phyloP scores from a whole-genome alignment of 2,888 invertebrate species.

The Cataglyphis livida region DNA sequence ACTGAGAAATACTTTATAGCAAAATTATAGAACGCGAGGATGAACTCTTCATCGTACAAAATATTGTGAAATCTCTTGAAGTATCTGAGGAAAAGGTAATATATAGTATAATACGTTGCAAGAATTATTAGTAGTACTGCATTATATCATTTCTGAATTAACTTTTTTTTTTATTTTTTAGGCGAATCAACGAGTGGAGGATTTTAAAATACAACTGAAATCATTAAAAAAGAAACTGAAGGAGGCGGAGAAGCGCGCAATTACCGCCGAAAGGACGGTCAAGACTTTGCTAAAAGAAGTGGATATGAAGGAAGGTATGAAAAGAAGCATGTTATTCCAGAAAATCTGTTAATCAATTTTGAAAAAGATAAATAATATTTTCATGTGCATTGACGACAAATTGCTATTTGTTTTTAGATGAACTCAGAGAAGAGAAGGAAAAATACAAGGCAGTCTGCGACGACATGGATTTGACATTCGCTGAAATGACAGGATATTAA shows the following conservation, averaged over 20 bases:
- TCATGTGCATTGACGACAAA: background rate
- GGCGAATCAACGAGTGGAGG: constrained; percentile 84
- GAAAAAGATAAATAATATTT: background rate
- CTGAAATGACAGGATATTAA: constrained; percentile 91
- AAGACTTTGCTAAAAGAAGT: constrained; percentile 82
- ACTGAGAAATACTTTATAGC: constrained; percentile 65
- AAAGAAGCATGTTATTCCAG: background rate
- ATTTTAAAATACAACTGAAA: constrained; percentile 83
- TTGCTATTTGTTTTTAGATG: constrained; percentile 85
- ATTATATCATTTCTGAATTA: background rate
- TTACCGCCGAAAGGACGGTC: constrained; percentile 82
- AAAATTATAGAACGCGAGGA: constrained; percentile 85
- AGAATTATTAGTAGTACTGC: background rate
- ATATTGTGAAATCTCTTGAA: constrained; percentile 84
- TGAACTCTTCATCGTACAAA: constrained; percentile 84
- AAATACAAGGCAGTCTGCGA: constrained; percentile 93
- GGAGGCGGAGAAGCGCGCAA: constrained; percentile 83
- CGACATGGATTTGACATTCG: constrained; percentile 91
- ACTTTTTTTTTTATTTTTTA: constrained; percentile 58
- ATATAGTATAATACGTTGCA: constrained; percentile 1
- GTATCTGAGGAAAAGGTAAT: constrained; percentile 84
- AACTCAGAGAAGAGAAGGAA: constrained; percentile 90
- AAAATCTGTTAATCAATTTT: background rate
- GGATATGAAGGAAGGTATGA: constrained; percentile 83
- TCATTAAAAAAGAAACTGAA: constrained; percentile 80